Evolutionary conservation across 2,888 invertebrate genomes (phyloP).

Genomic region (Diadegma fenestrale): DNA sequence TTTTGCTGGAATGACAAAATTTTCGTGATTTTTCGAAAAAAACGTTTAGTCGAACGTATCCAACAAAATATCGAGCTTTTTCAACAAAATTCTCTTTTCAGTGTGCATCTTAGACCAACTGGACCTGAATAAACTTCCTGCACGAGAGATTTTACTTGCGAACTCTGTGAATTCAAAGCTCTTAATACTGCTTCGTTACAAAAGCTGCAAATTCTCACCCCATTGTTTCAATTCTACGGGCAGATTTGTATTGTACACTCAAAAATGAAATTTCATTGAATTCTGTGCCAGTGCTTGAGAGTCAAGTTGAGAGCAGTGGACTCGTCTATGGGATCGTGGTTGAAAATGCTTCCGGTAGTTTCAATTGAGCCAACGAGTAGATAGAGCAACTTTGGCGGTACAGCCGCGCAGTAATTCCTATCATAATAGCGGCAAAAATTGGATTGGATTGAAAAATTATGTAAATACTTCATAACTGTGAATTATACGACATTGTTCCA

Average conservation of each 20-base stretch:
- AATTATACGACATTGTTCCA: background rate
- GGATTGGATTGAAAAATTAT: constrained; percentile 35
- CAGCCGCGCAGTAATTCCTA: background rate
- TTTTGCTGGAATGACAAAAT: too few relatives aligned
- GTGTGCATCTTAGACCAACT: too few relatives aligned
- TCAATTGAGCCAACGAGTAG: constrained; percentile 43
- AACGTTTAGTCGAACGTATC: too few relatives aligned
- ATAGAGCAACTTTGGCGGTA: constrained; percentile 25
- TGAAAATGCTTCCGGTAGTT: constrained; percentile 40
- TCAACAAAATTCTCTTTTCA: too few relatives aligned
- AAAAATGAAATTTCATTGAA: constrained; percentile 7
- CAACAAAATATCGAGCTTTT: too few relatives aligned
- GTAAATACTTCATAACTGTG: background rate
- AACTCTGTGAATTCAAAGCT: background rate
- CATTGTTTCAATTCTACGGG: background rate
- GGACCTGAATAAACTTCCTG: background rate
- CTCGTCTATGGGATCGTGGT: constrained; percentile 37
- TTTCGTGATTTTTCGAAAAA: too few relatives aligned
- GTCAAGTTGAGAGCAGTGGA: constrained; percentile 15
- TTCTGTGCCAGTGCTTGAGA: background rate
- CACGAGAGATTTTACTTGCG: background rate
- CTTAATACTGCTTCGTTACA: background rate
- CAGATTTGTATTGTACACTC: background rate
- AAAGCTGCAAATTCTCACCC: background rate
- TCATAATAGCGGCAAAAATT: constrained; percentile 25